Percentiles rank a stretch among this genome's conserved stretches.
Evolutionary conservation across 2,113 vertebrate genomes (phyloP).

Genomic region (Zosterops lateralis): DNA sequence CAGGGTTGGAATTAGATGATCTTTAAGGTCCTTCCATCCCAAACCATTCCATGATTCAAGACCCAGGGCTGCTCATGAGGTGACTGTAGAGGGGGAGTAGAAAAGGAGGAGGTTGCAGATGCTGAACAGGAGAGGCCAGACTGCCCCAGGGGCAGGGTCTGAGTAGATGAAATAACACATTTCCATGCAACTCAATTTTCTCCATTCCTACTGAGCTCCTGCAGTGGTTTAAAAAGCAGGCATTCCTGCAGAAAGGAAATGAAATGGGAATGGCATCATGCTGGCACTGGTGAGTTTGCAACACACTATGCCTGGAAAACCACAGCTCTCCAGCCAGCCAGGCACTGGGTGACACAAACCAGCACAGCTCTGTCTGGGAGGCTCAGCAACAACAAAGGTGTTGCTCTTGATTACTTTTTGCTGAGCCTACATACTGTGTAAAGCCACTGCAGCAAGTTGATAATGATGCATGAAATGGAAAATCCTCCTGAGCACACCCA

Average conservation of each 20-base stretch:
- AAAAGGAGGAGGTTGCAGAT: not conserved
- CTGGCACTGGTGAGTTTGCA: not conserved
- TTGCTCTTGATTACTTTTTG: constrained; percentile 13
- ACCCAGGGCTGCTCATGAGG: not conserved
- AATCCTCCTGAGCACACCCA: not conserved
- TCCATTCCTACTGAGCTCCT: not conserved
- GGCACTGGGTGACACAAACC: not conserved
- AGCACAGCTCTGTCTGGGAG: not conserved
- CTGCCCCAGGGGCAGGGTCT: not conserved
- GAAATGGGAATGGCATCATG: not conserved
- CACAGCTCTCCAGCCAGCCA: not conserved
- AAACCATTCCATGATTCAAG: not conserved
- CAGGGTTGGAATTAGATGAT: not conserved
- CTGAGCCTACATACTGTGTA: constrained; percentile 27
- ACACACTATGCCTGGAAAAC: not conserved
- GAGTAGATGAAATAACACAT: not conserved
- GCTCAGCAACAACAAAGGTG: not conserved
- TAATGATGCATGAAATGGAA: constrained; percentile 42
- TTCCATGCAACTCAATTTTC: not conserved
- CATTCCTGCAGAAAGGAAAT: not conserved
- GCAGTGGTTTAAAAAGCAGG: not conserved
- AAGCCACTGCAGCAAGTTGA: constrained; percentile 2
- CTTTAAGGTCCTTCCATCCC: not conserved
- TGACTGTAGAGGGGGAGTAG: not conserved
- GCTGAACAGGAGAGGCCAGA: not conserved